Evolutionary conservation across 2,113 vertebrate genomes (phyloP).

Genomic region (Calypte anna): DNA sequence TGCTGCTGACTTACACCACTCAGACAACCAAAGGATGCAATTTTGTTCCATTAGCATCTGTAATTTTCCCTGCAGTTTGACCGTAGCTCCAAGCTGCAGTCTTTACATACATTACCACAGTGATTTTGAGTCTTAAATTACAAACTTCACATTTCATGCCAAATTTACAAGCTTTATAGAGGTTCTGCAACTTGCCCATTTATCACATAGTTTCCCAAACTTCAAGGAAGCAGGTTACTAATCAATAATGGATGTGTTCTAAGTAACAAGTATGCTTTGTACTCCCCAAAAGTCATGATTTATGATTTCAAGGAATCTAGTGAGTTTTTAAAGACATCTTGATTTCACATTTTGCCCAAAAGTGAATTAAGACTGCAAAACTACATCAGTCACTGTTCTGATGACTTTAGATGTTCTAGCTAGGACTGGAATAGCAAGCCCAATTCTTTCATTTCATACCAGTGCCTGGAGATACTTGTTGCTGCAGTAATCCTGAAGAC

Average conservation of each 20-base stretch:
- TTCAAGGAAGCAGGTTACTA: not conserved
- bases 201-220: not conserved
- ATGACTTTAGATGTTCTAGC: not conserved
- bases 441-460: not conserved
- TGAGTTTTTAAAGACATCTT: rapidly evolving
- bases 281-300: not conserved
- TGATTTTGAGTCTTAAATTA: not conserved
- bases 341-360: not conserved
- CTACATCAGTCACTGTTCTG: not conserved
- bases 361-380: not conserved
- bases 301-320: not conserved
- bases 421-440: not conserved
- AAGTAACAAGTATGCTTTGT: not conserved
- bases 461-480: not conserved
- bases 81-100: not conserved
- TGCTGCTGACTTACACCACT: not conserved
- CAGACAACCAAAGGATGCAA: not conserved
- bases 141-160: not conserved
- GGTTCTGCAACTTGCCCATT: not conserved
- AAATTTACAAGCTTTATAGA: not conserved
- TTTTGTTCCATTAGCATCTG: not conserved
- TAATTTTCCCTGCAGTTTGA: not conserved
- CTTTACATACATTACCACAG: not conserved
- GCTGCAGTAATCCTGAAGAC: not conserved
- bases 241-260: not conserved